phyloP scores from a whole-genome alignment of 1,140 invertebrate genomes.

The Drosophila novamexicana region DNA sequence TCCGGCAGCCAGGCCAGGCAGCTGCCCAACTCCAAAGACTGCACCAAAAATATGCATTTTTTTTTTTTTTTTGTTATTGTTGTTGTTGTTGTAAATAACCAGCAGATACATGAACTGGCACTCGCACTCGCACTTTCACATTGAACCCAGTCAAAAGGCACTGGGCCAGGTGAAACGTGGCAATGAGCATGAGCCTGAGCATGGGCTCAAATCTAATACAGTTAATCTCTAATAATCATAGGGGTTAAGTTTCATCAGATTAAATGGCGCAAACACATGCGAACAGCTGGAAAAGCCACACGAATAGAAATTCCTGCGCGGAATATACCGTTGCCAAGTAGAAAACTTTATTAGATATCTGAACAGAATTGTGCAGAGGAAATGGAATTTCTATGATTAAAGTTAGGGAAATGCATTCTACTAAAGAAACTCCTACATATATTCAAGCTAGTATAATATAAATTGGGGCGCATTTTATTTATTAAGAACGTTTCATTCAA shows the following conservation, averaged over 20 bases:
- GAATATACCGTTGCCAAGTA: neutral
- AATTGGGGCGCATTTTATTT: too few species aligned
- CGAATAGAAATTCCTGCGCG: neutral
- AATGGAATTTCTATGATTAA: neutral
- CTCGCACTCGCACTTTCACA: constrained; percentile 66
- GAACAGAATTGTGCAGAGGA: neutral
- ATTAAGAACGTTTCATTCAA: too few species aligned
- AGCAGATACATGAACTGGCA: constrained; percentile 47
- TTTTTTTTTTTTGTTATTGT: neutral
- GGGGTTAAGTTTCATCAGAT: constrained; percentile 53
- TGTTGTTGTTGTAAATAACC: constrained; percentile 48
- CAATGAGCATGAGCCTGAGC: constrained; percentile 31
- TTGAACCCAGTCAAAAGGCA: constrained; percentile 57
- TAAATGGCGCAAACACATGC: constrained; percentile 6
- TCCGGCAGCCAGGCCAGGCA: constrained; percentile 10
- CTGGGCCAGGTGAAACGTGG: constrained; percentile 47
- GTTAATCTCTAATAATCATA: constrained; percentile 53
- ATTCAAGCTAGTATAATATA: too few species aligned
- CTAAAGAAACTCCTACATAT: too few species aligned
- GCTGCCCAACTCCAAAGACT: constrained; percentile 23
- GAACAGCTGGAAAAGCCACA: constrained; percentile 28
- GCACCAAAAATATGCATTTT: constrained; percentile 41
- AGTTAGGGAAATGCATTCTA: too few species aligned
- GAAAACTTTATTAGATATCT: neutral
- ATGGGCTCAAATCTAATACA: constrained; percentile 26